A percentile compares a stretch with the other conserved stretches of the same genome.
Evolutionary conservation across 2,797 vertebrate species (phyloP).

Genomic region (Calcarius lapponicus): DNA sequence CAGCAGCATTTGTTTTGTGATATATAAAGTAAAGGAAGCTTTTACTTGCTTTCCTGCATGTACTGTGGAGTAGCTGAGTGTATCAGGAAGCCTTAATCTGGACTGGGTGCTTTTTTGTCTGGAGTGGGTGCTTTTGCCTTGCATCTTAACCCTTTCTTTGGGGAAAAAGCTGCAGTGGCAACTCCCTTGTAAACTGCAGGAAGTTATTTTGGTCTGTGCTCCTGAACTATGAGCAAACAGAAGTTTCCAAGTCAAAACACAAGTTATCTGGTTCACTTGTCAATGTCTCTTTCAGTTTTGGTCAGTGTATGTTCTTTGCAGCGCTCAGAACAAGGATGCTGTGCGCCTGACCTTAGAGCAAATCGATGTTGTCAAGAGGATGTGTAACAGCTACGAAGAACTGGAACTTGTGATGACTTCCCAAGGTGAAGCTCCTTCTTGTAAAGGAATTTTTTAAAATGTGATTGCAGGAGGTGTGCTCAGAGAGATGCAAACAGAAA

Average conservation of each 20-base stretch:
- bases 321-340: conserved; percentile 89
- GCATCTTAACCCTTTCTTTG: background rate
- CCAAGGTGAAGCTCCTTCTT: conserved; percentile 73
- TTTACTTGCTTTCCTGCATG: background rate
- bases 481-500: background rate
- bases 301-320: conserved; percentile 88
- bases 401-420: conserved; percentile 83
- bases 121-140: background rate
- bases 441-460: background rate
- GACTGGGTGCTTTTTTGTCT: background rate
- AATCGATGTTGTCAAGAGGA: conserved; percentile 86
- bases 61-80: background rate
- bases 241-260: background rate
- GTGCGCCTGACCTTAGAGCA: conserved; percentile 92
- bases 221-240: background rate
- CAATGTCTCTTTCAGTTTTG: conserved; percentile 83
- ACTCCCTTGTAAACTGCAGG: background rate
- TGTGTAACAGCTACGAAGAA: conserved; percentile 85
- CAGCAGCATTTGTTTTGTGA: background rate
- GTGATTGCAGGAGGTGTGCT: background rate
- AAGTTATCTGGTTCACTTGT: conserved; percentile 19
- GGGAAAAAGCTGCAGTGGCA: background rate
- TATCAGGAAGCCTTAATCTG: background rate
- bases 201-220: background rate
- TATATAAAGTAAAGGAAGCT: background rate